Evolutionary conservation across 2,113 vertebrate species (phyloP).

Genomic region (Struthidea cinerea): DNA sequence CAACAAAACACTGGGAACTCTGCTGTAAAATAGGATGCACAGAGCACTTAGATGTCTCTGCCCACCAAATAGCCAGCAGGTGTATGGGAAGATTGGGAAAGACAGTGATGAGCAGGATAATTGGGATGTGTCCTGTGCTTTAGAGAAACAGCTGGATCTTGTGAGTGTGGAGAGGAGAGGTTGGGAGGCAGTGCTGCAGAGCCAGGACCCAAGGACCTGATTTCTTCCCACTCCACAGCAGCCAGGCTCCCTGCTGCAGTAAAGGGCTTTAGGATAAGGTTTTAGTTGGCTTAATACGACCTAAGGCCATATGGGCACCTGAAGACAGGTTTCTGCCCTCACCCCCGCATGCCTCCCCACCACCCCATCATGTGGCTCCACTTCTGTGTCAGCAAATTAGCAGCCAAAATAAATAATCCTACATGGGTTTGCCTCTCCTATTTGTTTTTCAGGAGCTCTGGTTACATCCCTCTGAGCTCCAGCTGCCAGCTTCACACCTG

Average conservation of each 20-base stretch:
- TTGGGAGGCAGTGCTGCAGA: background rate
- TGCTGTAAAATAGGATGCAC: background rate
- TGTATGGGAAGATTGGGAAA: background rate
- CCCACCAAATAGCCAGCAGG: background rate
- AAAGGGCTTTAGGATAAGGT: background rate
- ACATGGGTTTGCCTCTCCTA: background rate
- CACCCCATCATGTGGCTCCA: fast-evolving
- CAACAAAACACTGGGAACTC: background rate
- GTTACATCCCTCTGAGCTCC: background rate
- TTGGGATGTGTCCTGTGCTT: background rate
- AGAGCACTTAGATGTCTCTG: background rate
- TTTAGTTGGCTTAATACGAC: background rate
- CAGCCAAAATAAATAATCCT: background rate
- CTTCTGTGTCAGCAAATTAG: background rate
- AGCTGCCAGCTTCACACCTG: background rate
- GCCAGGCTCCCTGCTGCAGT: background rate
- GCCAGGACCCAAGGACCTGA: no score
- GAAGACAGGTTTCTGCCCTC: background rate
- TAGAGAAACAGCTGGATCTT: background rate
- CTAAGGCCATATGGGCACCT: background rate
- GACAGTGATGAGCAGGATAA: background rate
- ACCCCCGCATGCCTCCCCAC: background rate
- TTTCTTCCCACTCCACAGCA: background rate
- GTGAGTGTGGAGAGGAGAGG: background rate
- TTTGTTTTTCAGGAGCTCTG: background rate